Percentiles rank a stretch among this genome's conserved stretches.
phyloP scores from a whole-genome alignment of 2,113 vertebrate species.

The Sterrhoptilus dennistouni region DNA sequence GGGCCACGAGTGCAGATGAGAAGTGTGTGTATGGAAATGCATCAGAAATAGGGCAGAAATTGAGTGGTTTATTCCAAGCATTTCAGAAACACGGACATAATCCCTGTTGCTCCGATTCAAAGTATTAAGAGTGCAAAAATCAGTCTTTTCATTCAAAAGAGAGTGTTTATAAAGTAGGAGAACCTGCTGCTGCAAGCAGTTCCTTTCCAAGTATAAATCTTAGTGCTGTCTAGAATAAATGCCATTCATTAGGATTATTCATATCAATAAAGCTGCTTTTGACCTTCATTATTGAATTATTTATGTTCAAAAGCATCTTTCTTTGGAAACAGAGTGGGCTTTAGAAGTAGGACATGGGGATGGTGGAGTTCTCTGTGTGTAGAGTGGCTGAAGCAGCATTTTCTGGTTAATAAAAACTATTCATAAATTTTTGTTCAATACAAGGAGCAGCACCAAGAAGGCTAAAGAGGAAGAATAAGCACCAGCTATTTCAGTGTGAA shows the following conservation, averaged over 20 bases:
- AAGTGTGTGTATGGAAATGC: neutral
- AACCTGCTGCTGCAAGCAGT: conserved; percentile 28
- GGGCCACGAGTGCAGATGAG: neutral
- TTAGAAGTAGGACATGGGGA: neutral
- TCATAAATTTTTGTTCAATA: neutral
- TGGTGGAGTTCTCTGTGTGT: neutral
- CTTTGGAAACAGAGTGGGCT: conserved; percentile 10
- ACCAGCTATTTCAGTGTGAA: neutral
- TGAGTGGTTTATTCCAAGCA: neutral
- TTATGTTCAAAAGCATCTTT: conserved; percentile 36
- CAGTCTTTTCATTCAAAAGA: neutral
- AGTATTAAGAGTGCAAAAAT: conserved; percentile 2
- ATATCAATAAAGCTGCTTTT: conserved; percentile 42
- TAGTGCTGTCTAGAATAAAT: conserved; percentile 1
- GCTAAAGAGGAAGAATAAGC: conserved; percentile 4
- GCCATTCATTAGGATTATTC: conserved; percentile 35
- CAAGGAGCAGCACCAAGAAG: neutral
- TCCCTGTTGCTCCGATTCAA: neutral
- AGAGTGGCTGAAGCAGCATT: conserved; percentile 3
- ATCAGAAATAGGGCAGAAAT: neutral
- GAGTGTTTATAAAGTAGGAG: conserved; percentile 1
- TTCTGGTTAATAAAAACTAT: conserved; percentile 24
- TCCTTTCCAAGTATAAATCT: conserved; percentile 22
- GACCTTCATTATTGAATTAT: conserved; percentile 41
- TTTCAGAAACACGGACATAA: neutral